A percentile compares a stretch with the other conserved stretches of the same genome.
Conservation (phyloP, 2,797 vertebrate genomes). For the Fratercula arctica region DNA sequence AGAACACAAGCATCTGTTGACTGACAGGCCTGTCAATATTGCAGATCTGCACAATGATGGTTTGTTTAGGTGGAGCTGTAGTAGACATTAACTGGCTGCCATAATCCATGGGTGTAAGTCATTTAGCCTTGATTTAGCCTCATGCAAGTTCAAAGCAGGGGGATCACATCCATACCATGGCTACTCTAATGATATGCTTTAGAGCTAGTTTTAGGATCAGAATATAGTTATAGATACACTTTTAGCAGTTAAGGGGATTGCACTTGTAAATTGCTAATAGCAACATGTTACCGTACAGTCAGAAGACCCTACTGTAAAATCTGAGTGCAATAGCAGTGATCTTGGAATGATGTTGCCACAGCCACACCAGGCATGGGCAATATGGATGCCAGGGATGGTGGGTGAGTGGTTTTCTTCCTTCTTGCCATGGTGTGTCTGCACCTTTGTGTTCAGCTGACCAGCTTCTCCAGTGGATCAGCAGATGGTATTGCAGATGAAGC, state of each 20-base stretch:
- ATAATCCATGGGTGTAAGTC: neutral
- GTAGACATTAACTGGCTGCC: neutral
- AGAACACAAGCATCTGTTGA: neutral
- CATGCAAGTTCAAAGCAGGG: neutral
- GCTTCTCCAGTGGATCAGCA: neutral
- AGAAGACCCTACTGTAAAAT: neutral
- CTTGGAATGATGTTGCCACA: rapidly evolving
- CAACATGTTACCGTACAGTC: neutral
- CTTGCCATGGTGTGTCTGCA: neutral
- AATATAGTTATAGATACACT: neutral
- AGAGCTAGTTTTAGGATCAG: neutral
- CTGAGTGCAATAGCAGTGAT: neutral
- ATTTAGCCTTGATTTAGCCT: neutral
- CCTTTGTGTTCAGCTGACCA: neutral
- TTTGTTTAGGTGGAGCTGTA: neutral
- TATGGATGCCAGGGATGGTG: neutral
- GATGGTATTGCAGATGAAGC: neutral
- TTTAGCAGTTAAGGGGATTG: neutral
- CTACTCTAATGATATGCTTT: neutral
- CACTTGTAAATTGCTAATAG: neutral
- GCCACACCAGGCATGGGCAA: neutral
- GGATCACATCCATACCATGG: neutral
- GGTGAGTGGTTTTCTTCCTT: neutral
- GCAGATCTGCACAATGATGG: neutral
- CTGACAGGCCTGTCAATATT: neutral